Conservation (phyloP, 2,888 invertebrate genomes). For the Stenodema calcarata region DNA sequence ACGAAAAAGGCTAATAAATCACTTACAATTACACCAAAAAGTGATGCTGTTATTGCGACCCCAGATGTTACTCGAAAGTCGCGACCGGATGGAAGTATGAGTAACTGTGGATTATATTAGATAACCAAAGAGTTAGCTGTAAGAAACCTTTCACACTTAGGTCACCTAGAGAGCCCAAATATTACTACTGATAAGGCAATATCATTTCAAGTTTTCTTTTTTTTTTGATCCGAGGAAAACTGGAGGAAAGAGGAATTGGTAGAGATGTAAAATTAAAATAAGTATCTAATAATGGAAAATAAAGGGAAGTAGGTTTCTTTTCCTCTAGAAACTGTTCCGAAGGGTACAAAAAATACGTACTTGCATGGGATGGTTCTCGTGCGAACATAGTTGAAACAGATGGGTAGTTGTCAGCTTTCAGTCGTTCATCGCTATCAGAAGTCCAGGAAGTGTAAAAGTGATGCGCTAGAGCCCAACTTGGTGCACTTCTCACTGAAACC, state of each 20-base stretch:
- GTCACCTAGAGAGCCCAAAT: too few relatives aligned
- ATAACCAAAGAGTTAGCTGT: too few relatives aligned
- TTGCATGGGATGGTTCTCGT: conserved; percentile 50
- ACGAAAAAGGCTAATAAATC: too few relatives aligned
- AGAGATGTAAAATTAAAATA: neutral
- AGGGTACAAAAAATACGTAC: conserved; percentile 50
- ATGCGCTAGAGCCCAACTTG: conserved; percentile 48
- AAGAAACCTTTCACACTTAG: too few relatives aligned
- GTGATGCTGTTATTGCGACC: too few relatives aligned
- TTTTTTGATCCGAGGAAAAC: neutral
- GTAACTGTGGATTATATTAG: too few relatives aligned
- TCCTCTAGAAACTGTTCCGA: neutral
- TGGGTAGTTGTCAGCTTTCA: conserved; percentile 51
- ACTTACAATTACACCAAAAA: too few relatives aligned
- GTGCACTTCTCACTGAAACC: conserved; percentile 55
- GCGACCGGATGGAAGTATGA: too few relatives aligned
- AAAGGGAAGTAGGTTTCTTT: neutral
- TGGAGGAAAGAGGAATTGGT: neutral
- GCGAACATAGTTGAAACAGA: conserved; percentile 52
- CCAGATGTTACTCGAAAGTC: too few relatives aligned
- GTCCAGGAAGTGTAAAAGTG: conserved; percentile 53
- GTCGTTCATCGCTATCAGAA: conserved; percentile 29
- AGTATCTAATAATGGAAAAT: neutral
- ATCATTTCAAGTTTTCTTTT: too few relatives aligned
- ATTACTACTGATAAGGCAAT: too few relatives aligned